A percentile compares a stretch with the other conserved stretches of the same genome.
Evolutionary conservation across 2,797 vertebrate species (phyloP).

Genomic region (Chrosomus eos): DNA sequence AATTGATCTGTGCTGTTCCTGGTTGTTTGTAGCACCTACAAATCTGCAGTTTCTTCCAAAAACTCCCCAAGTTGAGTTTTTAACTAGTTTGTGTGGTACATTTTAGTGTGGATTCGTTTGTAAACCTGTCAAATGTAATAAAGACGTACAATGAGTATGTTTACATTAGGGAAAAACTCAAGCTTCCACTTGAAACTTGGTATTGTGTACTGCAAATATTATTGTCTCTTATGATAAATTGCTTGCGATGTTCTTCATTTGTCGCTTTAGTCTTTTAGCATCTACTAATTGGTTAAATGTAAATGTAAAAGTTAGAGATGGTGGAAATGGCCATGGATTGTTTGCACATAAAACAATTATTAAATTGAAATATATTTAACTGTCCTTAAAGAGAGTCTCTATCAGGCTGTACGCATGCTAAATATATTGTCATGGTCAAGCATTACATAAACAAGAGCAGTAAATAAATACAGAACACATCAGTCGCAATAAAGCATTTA

Average conservation of each 20-base stretch:
- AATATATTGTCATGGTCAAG: not conserved
- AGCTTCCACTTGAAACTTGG: not conserved
- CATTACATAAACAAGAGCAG: not conserved
- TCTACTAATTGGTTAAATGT: not conserved
- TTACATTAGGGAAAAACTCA: not conserved
- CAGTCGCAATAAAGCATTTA: not conserved
- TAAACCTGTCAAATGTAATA: not conserved
- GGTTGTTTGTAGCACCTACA: not conserved
- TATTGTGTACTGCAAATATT: not conserved
- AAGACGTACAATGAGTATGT: not conserved
- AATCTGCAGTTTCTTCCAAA: not conserved
- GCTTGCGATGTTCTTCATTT: not conserved
- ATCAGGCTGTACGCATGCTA: not conserved
- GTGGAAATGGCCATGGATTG: not conserved
- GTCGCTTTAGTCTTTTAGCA: not conserved
- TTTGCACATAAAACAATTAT: not conserved
- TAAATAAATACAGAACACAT: not conserved
- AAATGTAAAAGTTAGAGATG: not conserved
- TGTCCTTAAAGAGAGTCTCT: not conserved
- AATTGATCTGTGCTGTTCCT: not conserved
- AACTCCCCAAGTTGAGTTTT: not conserved
- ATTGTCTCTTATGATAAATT: not conserved
- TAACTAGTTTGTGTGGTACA: not conserved
- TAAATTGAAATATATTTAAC: not conserved
- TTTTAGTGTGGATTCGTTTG: not conserved